These are phyloP conservation scores for Drosophila sproati DNA, from an alignment of 1,140 invertebrate genomes.

Conservation along the genomic window DNA sequence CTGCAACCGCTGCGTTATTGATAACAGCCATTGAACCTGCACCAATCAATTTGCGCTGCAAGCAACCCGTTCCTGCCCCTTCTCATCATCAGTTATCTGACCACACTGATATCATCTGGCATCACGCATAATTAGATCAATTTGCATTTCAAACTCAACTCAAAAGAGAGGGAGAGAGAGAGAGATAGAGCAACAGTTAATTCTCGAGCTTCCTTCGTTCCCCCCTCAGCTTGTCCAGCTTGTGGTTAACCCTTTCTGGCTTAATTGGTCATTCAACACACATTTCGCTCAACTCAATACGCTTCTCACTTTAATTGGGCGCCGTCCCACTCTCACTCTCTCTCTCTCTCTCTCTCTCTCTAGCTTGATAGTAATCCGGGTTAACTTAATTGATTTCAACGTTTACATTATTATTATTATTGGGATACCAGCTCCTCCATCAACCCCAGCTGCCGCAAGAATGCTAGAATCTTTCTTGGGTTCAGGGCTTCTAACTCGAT, in stretches of 20 bases:
- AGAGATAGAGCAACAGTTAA: slow-evolving; percentile 9
- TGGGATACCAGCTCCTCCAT: too few species aligned
- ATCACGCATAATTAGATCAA: slow-evolving; percentile 14
- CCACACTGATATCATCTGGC: slow-evolving; percentile 10
- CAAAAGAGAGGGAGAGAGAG: too few species aligned
- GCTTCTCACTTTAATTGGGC: slow-evolving; percentile 6
- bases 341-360: background rate
- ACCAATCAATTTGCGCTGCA: background rate
- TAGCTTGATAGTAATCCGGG: background rate
- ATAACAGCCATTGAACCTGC: background rate
- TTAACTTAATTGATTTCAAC: background rate
- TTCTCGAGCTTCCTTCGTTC: background rate
- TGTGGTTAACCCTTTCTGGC: slow-evolving; percentile 9
- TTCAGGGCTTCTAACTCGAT: too few species aligned
- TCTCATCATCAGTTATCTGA: background rate
- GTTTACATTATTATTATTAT: too few species aligned
- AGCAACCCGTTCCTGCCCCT: background rate
- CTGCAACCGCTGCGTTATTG: too few species aligned
- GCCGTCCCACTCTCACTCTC: background rate
- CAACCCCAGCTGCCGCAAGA: too few species aligned
- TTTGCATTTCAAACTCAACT: slow-evolving; percentile 18
- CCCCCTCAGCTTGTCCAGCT: background rate
- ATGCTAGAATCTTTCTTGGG: too few species aligned
- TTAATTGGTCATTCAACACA: background rate
- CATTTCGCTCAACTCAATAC: slow-evolving; percentile 10